Evolutionary conservation across 2,888 invertebrate species (phyloP), one percentile per base, ranked within the genome.

Genomic region (Drosophila monieri): DNA sequence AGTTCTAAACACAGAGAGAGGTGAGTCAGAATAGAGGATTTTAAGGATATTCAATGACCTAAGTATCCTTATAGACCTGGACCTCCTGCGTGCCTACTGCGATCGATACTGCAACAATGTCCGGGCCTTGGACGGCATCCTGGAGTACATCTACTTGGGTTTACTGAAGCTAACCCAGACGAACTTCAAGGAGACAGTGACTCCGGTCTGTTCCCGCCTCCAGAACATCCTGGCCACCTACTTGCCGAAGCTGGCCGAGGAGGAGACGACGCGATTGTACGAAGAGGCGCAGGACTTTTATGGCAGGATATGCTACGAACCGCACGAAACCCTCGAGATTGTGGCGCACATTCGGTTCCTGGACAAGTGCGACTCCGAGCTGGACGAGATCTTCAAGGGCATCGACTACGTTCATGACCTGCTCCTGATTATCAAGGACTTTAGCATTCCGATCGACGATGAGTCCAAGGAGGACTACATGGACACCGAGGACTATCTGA

Each of bases 341-440:
- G 94, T 94, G 10, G 89, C 91, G n/a, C 93, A 93, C 55, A 68
- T 92, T 21, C 83, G 90, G 43, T 93, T 93, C 49, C 90, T 94
- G 1, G 92, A 93, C 35, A 94, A 95, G 55, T 93, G 95, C 8
- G 93, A 94, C 74, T 89, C 92, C 1, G 93, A 94, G 85, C 94
- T 97, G 55, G 94, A 94, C 23, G 92, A 92, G 23, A 93, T 98
- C 85, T 96, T 97, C 88, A 92, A 93, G 47, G 93, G 94, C 30
- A 92, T 97, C 5, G 96, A 96, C 88, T 96, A 97, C 88, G 94
- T 96, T 6, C 95, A 96, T 76, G 96, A 97, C 85, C 91, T 97
- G 62, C 96, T 97, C 88, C 95, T 97, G 74, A 93, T 97, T 4
- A 96, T 97, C 92, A 96, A 96, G 62, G 95, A 96, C 87, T 97